phyloP scores from a whole-genome alignment of 2,888 invertebrate species.

The Carpatolechia fugitivella region DNA sequence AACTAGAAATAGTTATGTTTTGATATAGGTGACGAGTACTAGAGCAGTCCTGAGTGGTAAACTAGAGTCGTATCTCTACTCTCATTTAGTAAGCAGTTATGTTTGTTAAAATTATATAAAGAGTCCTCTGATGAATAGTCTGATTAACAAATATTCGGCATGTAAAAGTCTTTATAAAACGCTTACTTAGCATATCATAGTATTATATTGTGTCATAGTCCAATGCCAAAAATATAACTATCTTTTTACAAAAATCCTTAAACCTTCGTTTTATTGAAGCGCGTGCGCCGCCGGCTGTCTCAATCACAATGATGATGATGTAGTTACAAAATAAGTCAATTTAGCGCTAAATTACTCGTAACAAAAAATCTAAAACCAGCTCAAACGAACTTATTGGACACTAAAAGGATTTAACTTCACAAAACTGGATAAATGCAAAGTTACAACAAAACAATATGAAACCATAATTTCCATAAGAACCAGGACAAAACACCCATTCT shows the following conservation, averaged over 20 bases:
- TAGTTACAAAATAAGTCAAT: too few species aligned
- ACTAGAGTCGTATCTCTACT: slow-evolving; percentile 66
- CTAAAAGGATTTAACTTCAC: too few species aligned
- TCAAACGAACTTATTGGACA: too few species aligned
- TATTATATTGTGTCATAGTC: slow-evolving; percentile 80
- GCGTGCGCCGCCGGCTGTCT: slow-evolving; percentile 19
- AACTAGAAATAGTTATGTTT: slow-evolving; percentile 76
- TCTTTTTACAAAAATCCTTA: slow-evolving; percentile 79
- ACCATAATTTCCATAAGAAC: too few species aligned
- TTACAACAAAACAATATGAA: too few species aligned
- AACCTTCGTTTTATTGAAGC: slow-evolving; percentile 70
- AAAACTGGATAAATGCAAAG: too few species aligned
- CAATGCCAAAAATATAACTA: slow-evolving; percentile 80
- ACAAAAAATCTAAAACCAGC: too few species aligned
- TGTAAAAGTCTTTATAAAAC: slow-evolving; percentile 80
- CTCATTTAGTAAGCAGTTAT: slow-evolving; percentile 76
- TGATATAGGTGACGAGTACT: slow-evolving; percentile 69
- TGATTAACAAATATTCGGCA: slow-evolving; percentile 79
- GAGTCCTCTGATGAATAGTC: slow-evolving; percentile 79
- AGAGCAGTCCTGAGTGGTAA: slow-evolving; percentile 62
- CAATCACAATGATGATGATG: too few species aligned
- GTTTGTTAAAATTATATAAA: slow-evolving; percentile 77
- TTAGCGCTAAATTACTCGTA: too few species aligned
- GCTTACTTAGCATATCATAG: slow-evolving; percentile 80
- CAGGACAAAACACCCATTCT: too few species aligned